Evolutionary conservation across 2,113 vertebrate genomes (phyloP).

Genomic region (Synodontis membranacea): DNA sequence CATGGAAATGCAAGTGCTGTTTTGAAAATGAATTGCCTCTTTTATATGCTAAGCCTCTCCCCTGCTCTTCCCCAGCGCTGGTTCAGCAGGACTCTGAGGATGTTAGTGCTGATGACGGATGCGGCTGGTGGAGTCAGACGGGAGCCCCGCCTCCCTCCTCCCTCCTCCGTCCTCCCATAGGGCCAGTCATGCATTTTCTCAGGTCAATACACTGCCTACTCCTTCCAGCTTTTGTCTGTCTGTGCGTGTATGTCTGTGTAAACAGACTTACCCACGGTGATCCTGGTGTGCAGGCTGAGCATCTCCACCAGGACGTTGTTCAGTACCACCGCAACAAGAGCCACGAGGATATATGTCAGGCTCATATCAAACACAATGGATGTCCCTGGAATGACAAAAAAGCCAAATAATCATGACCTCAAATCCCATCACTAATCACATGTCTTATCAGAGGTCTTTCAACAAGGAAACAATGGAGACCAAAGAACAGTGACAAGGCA

Average conservation of each 20-base stretch:
- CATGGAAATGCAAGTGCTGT: conserved; percentile 15
- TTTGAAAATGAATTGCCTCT: conserved; percentile 13
- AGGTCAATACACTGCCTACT: conserved; percentile 44
- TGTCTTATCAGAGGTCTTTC: background rate
- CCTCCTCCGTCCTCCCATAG: conserved; percentile 15
- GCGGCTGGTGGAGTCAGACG: conserved; percentile 7
- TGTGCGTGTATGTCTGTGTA: background rate
- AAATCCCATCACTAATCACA: background rate
- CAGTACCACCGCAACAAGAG: conserved; percentile 88
- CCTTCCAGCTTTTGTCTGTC: conserved; percentile 14
- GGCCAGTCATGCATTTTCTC: conserved; percentile 36
- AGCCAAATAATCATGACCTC: background rate
- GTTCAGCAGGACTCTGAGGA: conserved; percentile 16
- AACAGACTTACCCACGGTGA: conserved; percentile 82
- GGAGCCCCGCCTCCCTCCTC: background rate
- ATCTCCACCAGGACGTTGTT: conserved; percentile 94
- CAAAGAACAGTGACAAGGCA: background rate
- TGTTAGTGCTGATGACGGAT: conserved; percentile 44
- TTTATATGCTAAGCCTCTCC: conserved; percentile 18
- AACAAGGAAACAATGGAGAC: background rate
- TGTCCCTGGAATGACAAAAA: conserved; percentile 76
- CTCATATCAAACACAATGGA: conserved; percentile 98
- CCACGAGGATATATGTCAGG: conserved; percentile 94
- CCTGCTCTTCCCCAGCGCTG: conserved; percentile 7
- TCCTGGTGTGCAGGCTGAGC: conserved; percentile 89